Evolutionary conservation across 2,888 invertebrate species (phyloP), one percentile per base, ranked within the genome.

Genomic region (Synergus laeviventris): DNA sequence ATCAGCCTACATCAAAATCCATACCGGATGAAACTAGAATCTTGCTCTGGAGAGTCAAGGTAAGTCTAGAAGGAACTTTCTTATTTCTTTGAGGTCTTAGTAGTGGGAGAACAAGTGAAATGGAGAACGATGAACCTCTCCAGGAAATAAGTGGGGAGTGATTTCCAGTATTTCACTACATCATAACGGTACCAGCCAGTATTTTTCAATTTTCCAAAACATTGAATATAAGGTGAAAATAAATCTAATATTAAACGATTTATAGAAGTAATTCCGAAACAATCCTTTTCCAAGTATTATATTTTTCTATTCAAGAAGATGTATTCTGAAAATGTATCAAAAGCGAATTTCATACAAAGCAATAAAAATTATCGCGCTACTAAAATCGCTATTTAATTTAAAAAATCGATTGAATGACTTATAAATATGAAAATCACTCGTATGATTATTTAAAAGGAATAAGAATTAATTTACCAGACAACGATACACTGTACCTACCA

Each of bases 11-110:
- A 56, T 81, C 74, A 79, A 78, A 80, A 78, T 77, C 73, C 77
- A 81, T 83, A 74, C 79, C 75, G 77, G 66, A 79, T 60, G 62
- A 79, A 82, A 83, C 83, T 83, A 81, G 78, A 75, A 75, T 79
- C 74, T 79, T 75, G 75, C 77, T 61, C 77, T 76, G 80, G 75
- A 76, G 80, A 76, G 78, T 77, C 82, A 82, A 83, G 84, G 83
- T 81, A 83, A 81, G 81, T 81, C 78, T 76, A 74, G 42, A 54
- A 79, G 76, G 76, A 82, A 86, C 88, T 87, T 87, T 87, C 88
- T 87, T 83, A 84, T 87, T 86, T 84, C 84, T 84, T 81, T 54
- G 77, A 70, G 73, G 73, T 61, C 21, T 11, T 73, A 78, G 81
- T 81, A 82, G 81, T 82, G 81, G 81, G 83, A 79, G 74, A 60